Evolutionary conservation across 2,888 invertebrate species (phyloP).

Genomic region (Acrobasis suavella): DNA sequence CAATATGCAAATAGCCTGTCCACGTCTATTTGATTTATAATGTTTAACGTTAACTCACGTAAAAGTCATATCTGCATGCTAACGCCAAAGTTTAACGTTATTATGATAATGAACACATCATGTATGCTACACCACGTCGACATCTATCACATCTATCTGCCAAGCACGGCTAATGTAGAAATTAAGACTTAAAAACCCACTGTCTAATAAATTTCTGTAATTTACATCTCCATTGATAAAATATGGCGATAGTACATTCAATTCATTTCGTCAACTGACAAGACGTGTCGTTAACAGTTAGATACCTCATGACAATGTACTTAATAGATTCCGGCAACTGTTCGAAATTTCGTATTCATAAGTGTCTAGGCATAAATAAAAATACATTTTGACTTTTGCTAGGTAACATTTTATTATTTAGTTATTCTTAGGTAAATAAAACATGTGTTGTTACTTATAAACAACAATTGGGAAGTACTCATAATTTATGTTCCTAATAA

Average conservation of each 20-base stretch:
- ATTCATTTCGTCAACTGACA: neutral
- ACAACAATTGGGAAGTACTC: too few species aligned
- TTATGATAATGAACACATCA: conserved; percentile 48
- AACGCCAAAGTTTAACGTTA: conserved; percentile 42
- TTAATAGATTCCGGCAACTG: too few species aligned
- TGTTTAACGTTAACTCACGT: conserved; percentile 14
- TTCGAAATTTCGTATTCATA: too few species aligned
- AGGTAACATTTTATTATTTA: too few species aligned
- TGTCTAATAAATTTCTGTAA: conserved; percentile 16
- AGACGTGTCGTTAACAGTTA: neutral
- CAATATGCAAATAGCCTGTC: neutral
- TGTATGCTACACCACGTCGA: conserved; percentile 44
- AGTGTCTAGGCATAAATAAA: too few species aligned
- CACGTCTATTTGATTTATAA: conserved; percentile 11
- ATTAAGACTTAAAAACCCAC: conserved; percentile 26
- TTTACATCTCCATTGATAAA: conserved; percentile 11
- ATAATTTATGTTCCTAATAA: too few species aligned
- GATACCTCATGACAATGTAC: neutral
- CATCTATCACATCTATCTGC: conserved; percentile 52
- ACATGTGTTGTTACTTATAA: too few species aligned
- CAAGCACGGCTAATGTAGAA: conserved; percentile 26
- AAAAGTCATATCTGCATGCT: conserved; percentile 20
- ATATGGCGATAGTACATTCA: neutral
- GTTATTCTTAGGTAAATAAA: too few species aligned
- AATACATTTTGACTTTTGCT: too few species aligned